Conservation (phyloP, 2,888 invertebrate genomes). For the Cantharis flavilabris region DNA sequence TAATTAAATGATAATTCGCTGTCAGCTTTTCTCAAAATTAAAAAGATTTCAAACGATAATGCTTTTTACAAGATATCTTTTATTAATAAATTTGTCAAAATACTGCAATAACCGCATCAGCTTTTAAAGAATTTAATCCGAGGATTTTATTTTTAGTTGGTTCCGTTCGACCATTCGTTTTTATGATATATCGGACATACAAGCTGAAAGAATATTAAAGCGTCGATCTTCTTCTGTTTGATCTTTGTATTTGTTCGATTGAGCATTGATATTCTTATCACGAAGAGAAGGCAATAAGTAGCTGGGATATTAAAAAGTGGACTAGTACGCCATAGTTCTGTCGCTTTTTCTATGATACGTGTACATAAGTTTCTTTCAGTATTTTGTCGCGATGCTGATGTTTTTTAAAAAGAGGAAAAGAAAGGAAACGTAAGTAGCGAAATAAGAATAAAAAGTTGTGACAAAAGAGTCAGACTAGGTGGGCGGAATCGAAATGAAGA, state of each 20-base stretch:
- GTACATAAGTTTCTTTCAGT: slow-evolving; percentile 24
- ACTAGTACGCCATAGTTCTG: slow-evolving; percentile 18
- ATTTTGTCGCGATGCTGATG: slow-evolving; percentile 16
- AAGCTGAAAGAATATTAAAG: slow-evolving; percentile 22
- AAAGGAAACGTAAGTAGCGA: slow-evolving; percentile 26
- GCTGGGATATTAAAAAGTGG: slow-evolving; percentile 29
- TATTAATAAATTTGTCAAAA: slow-evolving; percentile 1
- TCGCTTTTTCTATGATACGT: slow-evolving; percentile 26
- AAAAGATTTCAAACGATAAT: background rate
- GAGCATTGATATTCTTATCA: slow-evolving; percentile 22
- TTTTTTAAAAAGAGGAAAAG: slow-evolving; percentile 12
- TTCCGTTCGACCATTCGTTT: slow-evolving; percentile 12
- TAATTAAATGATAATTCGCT: background rate
- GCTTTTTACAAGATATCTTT: background rate
- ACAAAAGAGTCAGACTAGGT: slow-evolving; percentile 45
- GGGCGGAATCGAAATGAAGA: slow-evolving; percentile 49
- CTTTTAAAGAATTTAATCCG: slow-evolving; percentile 20
- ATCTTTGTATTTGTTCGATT: slow-evolving; percentile 21
- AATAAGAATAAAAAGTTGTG: slow-evolving; percentile 48
- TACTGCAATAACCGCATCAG: slow-evolving; percentile 12
- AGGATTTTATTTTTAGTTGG: slow-evolving; percentile 14
- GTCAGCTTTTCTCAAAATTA: background rate
- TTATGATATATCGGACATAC: slow-evolving; percentile 19
- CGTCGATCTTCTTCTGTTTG: slow-evolving; percentile 16
- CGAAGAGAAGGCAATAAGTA: slow-evolving; percentile 26